phyloP scores from a whole-genome alignment of 2,113 vertebrate genomes.

The Ursus arctos region DNA sequence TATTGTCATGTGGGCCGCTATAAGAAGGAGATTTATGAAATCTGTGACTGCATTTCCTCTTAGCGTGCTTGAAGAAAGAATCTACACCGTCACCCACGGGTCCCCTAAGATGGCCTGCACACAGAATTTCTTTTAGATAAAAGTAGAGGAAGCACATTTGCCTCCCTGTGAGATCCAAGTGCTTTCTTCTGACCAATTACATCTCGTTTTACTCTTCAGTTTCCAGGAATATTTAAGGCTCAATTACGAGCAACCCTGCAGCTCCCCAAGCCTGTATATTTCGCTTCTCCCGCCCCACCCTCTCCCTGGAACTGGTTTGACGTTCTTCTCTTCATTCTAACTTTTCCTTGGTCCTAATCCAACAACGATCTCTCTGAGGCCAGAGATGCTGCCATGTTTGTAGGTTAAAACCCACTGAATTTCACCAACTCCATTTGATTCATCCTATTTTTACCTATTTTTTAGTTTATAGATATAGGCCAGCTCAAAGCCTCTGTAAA shows the following conservation, averaged over 20 bases:
- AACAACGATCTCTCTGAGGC: not conserved
- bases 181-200: not conserved
- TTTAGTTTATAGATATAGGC: not conserved
- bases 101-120: not conserved
- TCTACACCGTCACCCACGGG: not conserved
- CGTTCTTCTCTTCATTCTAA: not conserved
- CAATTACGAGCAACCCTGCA: not conserved
- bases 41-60: not conserved
- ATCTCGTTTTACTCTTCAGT: not conserved
- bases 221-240: not conserved
- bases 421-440: not conserved
- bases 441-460: not conserved
- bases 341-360: not conserved
- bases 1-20: not conserved
- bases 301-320: not conserved
- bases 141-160: not conserved
- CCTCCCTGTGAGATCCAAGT: not conserved
- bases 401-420: not conserved
- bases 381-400: not conserved
- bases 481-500: not conserved
- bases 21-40: slow-evolving; percentile 6
- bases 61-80: not conserved
- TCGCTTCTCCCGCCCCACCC: fast-evolving
- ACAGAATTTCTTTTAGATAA: not conserved
- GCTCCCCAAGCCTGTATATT: not conserved